Evolutionary conservation across 2,797 vertebrate genomes (phyloP), one percentile per base, ranked within the genome.

Genomic region (Cyprinodon diabolis): DNA sequence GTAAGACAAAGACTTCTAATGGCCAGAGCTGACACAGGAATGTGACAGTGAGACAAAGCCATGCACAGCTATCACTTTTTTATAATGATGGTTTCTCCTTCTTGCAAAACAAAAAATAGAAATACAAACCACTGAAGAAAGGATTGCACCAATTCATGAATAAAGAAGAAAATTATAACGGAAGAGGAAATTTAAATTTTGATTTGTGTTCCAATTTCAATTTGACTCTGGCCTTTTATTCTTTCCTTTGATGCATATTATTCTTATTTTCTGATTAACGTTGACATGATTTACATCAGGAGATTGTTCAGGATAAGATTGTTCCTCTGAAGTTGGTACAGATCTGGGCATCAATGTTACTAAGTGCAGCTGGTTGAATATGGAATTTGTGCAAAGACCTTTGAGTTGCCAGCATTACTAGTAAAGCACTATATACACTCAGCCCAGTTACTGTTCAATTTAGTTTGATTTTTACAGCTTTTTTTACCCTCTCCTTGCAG

Each of bases 401-500:
- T 43, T 43, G 40, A 43, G 7, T 43, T 43, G 0, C 7, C 40
- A 43, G 40, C 5, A 43, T 43, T 4, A 43, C 40, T 30, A 30
- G 40, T 5, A 4, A 43, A 43, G 40, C 40, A 43, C 7, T 43
- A 43, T 43, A 5, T 43, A 43, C 40, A 43, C 40, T 43, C 40
- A 43, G 40, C 40, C 40, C 40, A 43, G 4, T 7, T 43, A 43
- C 40, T 43, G 40, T 5, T 43, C 40, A 30, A 49, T 17, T 65
- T 35, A 14, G 2, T 21, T 55, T 45, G 10, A 48, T 48, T 71
- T 69, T 8, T 23, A 45, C 57, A 0, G 0, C 14, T 14, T 7
- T 72, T 68, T 21, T 23, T 0, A 55, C 48, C 17, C 23, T 78
- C 4, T 82, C 6, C 4, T 10, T 86, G 0, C 82, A 99, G 98